Evolutionary conservation across 2,797 vertebrate species (phyloP).

Genomic region (Callimico goeldii): DNA sequence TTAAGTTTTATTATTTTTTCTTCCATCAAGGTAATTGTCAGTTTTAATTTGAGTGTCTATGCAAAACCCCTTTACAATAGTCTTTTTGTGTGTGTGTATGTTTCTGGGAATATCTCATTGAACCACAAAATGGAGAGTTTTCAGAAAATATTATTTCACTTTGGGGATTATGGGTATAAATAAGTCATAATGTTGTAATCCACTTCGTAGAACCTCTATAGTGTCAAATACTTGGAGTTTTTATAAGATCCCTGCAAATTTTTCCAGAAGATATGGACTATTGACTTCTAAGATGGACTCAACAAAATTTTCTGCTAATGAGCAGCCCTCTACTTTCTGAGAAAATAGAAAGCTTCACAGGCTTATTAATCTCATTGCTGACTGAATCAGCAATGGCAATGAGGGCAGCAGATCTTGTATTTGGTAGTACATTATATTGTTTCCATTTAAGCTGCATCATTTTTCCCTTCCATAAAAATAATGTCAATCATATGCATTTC

Average conservation of each 20-base stretch:
- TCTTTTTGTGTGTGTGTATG: neutral
- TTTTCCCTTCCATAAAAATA: conserved; percentile 23
- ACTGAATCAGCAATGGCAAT: neutral
- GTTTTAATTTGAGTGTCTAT: conserved; percentile 70
- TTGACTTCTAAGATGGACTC: neutral
- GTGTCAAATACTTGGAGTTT: conserved; percentile 10
- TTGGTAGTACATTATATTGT: neutral
- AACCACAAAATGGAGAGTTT: conserved; percentile 35
- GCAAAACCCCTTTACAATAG: neutral
- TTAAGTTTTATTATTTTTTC: conserved; percentile 71
- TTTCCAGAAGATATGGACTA: neutral
- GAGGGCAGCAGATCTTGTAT: neutral
- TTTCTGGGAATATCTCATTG: conserved; percentile 47
- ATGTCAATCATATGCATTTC: neutral
- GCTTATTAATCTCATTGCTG: neutral
- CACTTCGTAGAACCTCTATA: neutral
- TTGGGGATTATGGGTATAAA: conserved; percentile 11
- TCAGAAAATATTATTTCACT: conserved; percentile 42
- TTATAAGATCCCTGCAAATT: neutral
- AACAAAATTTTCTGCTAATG: conserved; percentile 10
- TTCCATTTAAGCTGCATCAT: neutral
- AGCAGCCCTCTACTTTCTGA: neutral
- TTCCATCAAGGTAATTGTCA: conserved; percentile 73
- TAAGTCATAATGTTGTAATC: conserved; percentile 14
- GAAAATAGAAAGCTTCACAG: neutral